These are phyloP conservation scores for Microctonus brassicae DNA, from an alignment of 2,888 invertebrate genomes.

Conservation along the genomic window DNA sequence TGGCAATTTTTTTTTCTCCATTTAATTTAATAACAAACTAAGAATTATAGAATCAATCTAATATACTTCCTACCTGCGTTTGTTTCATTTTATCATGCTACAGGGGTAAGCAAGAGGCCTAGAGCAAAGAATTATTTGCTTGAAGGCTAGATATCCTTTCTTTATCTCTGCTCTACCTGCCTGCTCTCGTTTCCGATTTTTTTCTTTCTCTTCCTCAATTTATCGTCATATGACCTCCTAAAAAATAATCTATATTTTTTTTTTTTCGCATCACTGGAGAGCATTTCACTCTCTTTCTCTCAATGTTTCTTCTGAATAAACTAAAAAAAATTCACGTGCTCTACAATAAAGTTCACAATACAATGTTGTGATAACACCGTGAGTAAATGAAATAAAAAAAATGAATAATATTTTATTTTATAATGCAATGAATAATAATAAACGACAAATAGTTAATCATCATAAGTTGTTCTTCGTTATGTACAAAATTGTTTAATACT, in stretches of 20 bases:
- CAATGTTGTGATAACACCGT: neutral
- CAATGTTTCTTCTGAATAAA: neutral
- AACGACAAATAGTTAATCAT: constrained; percentile 44
- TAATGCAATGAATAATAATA: constrained; percentile 33
- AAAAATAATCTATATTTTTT: constrained; percentile 15
- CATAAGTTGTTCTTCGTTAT: constrained; percentile 52
- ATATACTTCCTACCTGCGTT: constrained; percentile 32
- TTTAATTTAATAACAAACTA: constrained; percentile 12
- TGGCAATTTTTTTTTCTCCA: neutral
- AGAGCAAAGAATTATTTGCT: constrained; percentile 55
- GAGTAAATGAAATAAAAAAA: constrained; percentile 27
- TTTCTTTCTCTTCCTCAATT: constrained; percentile 50
- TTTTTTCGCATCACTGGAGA: neutral
- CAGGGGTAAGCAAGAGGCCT: constrained; percentile 58
- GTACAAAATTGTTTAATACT: constrained; percentile 63
- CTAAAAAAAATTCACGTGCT: neutral
- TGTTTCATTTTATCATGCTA: constrained; percentile 47
- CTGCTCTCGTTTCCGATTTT: constrained; percentile 56
- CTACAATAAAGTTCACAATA: neutral
- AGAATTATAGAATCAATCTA: constrained; percentile 34
- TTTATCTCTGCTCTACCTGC: constrained; percentile 58
- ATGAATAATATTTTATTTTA: constrained; percentile 23
- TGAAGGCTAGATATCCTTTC: constrained; percentile 54
- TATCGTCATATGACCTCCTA: neutral
- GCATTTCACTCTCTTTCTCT: neutral